phyloP scores from a whole-genome alignment of 2,113 vertebrate species.

The Todiramphus chloris region DNA sequence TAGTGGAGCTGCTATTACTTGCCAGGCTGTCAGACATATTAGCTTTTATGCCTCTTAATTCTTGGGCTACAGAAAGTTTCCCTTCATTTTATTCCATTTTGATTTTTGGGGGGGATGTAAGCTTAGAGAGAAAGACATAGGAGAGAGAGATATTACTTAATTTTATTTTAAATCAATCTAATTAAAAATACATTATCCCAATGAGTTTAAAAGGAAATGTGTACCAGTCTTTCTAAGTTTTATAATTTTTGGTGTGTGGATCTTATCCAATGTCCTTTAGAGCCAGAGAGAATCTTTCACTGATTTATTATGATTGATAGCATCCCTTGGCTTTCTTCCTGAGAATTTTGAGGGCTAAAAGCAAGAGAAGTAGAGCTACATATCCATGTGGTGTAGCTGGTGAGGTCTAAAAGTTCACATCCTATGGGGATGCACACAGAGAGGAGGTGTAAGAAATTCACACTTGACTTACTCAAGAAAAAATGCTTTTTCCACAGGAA shows the following conservation, averaged over 20 bases:
- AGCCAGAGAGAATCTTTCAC: not conserved
- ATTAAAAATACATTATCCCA: not conserved
- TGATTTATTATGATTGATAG: not conserved
- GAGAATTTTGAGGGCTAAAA: not conserved
- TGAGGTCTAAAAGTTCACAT: not conserved
- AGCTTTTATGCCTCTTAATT: constrained; percentile 36
- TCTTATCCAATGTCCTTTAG: not conserved
- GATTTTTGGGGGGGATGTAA: not conserved
- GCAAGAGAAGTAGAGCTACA: not conserved
- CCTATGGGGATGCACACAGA: not conserved
- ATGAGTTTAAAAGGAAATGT: not conserved
- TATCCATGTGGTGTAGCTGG: not conserved
- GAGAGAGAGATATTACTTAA: not conserved
- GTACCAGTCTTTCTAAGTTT: not conserved
- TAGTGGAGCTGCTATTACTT: constrained; percentile 2
- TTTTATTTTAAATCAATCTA: not conserved
- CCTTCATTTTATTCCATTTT: constrained; percentile 6
- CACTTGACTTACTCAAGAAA: not conserved
- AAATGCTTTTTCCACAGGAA: not conserved
- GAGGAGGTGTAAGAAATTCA: not conserved
- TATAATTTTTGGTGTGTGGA: not conserved
- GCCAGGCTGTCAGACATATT: constrained; percentile 23
- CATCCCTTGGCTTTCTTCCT: not conserved
- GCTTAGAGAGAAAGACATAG: not conserved
- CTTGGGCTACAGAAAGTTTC: not conserved